Conservation (phyloP, 2,888 invertebrate species). For the Xylota sylvarum region DNA sequence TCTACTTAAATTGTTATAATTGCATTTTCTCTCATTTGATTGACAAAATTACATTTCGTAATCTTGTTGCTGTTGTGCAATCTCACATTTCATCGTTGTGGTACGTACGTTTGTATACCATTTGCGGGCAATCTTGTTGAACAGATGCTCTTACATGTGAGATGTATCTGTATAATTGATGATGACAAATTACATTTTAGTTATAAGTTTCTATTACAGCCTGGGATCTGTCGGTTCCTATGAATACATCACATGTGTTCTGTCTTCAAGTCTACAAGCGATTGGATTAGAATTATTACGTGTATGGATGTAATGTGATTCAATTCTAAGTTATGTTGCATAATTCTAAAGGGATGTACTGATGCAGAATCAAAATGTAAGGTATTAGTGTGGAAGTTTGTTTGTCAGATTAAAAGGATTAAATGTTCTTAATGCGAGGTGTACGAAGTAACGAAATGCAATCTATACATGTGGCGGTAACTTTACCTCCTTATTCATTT, state of each 20-base stretch:
- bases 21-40: constrained; percentile 44
- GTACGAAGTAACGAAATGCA: no score
- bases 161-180: constrained; percentile 51
- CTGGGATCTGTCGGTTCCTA: neutral
- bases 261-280: neutral
- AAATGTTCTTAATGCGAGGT: no score
- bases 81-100: constrained; percentile 3
- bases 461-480: no score
- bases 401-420: no score
- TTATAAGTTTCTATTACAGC: constrained; percentile 32
- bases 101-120: neutral
- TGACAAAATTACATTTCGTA: constrained; percentile 52
- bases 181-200: constrained; percentile 55
- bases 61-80: constrained; percentile 40
- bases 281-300: constrained; percentile 1
- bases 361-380: no score
- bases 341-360: neutral
- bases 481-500: no score
- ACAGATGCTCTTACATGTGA: constrained; percentile 1
- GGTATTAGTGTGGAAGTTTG: no score
- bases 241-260: neutral
- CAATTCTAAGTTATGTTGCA: neutral
- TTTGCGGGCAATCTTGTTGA: neutral
- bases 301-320: neutral
- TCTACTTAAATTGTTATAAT: constrained; percentile 56